Percentiles rank a stretch among this genome's conserved stretches.
Conservation (phyloP, 1,140 invertebrate genomes). For the Cryptotermes secundus region DNA sequence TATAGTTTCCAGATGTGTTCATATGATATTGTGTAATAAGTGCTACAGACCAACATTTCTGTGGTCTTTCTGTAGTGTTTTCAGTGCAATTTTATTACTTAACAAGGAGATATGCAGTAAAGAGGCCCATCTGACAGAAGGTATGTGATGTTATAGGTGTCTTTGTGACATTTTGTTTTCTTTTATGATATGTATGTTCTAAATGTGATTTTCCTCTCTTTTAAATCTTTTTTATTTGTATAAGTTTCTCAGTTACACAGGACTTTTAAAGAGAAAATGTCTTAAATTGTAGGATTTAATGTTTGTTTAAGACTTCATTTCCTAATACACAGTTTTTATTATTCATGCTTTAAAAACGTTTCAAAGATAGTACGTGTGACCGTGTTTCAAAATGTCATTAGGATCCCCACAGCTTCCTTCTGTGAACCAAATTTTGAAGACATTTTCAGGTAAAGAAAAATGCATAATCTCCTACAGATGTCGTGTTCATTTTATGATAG, state of each 20-base stretch:
- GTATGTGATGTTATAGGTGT: conserved; percentile 29
- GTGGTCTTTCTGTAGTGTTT: background rate
- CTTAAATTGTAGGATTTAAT: background rate
- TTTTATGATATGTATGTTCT: conserved; percentile 10
- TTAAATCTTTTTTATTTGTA: background rate
- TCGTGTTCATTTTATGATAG: background rate
- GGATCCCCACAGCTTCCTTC: background rate
- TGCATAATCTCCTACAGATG: background rate
- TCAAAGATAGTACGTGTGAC: background rate
- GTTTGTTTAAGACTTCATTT: background rate
- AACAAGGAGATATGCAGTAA: background rate
- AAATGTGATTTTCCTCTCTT: background rate
- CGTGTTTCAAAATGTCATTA: background rate
- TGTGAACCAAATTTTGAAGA: background rate
- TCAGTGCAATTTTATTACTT: background rate
- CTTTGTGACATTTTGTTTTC: conserved; percentile 35
- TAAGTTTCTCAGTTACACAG: background rate
- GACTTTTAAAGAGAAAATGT: background rate
- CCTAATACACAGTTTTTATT: background rate
- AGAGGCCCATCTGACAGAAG: background rate
- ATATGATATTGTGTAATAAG: too few species aligned
- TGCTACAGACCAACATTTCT: too few species aligned
- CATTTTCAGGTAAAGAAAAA: background rate
- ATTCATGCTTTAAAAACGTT: background rate
- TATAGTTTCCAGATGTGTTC: too few species aligned